Conservation (phyloP, 2,888 invertebrate species). For the Theristus sp. region DNA sequence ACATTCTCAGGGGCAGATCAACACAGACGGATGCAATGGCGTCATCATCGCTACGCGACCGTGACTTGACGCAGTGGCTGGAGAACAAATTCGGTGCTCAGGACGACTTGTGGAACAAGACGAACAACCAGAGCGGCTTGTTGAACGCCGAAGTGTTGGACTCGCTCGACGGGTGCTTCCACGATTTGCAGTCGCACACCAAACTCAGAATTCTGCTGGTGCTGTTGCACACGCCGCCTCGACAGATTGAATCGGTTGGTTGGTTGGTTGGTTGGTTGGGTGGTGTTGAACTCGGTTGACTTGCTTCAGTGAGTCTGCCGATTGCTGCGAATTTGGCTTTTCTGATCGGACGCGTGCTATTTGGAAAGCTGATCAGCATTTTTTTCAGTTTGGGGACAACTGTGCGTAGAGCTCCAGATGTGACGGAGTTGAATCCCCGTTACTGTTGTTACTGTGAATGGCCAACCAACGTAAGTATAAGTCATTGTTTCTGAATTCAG, state of each 20-base stretch:
- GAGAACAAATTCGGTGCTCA: slow-evolving; percentile 14
- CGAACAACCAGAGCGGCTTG: slow-evolving; percentile 10
- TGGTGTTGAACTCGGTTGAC: too few relatives aligned
- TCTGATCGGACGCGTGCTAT: too few relatives aligned
- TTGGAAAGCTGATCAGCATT: too few relatives aligned
- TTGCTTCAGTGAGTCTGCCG: too few relatives aligned
- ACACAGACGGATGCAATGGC: too few relatives aligned
- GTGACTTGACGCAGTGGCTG: slow-evolving; percentile 11
- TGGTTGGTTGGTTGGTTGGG: background rate
- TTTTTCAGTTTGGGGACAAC: too few relatives aligned
- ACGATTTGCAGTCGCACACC: background rate
- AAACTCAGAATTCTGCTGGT: background rate
- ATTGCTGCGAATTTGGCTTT: too few relatives aligned
- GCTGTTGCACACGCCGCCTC: background rate
- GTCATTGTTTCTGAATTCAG: background rate
- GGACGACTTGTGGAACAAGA: slow-evolving; percentile 13
- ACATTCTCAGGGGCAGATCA: too few relatives aligned
- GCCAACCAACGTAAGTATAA: too few relatives aligned
- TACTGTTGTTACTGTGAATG: too few relatives aligned
- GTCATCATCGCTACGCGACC: background rate
- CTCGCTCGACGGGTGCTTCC: slow-evolving; percentile 17
- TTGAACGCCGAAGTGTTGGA: slow-evolving; percentile 14
- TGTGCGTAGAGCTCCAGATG: too few relatives aligned
- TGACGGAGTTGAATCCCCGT: too few relatives aligned
- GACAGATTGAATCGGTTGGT: background rate